These are phyloP conservation scores for Paraescarpia echinospica DNA, from an alignment of 1,140 invertebrate genomes.

Conservation along the genomic window DNA sequence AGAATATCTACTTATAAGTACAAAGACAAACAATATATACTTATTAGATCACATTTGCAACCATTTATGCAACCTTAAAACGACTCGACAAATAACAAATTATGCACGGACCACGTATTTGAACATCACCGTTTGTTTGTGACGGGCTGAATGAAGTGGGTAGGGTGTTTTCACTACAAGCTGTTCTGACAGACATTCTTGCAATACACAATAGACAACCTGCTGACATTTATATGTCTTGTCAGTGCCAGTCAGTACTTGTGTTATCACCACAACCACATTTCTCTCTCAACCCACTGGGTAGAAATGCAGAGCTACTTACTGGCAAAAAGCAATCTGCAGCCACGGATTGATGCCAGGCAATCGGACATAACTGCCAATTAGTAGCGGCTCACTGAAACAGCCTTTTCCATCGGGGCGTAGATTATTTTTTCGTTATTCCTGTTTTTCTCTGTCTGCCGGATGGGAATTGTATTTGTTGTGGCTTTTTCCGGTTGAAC, in stretches of 20 bases:
- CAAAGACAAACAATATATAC: too few relatives aligned
- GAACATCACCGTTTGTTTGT: too few relatives aligned
- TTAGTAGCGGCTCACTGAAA: background rate
- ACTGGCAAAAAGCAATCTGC: background rate
- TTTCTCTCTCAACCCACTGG: background rate
- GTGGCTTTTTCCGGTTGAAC: background rate
- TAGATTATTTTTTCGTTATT: background rate
- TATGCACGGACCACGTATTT: too few relatives aligned
- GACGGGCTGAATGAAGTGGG: background rate
- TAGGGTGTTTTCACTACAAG: background rate
- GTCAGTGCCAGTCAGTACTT: background rate
- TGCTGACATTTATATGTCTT: background rate
- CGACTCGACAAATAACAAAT: too few relatives aligned
- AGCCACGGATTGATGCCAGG: background rate
- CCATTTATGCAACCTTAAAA: too few relatives aligned
- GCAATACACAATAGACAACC: background rate
- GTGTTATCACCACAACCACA: background rate
- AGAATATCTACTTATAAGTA: too few relatives aligned
- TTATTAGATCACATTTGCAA: too few relatives aligned
- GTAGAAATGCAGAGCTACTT: background rate
- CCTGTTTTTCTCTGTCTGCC: background rate
- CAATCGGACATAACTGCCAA: background rate
- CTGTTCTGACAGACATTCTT: background rate
- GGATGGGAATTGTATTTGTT: background rate
- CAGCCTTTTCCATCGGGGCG: background rate